phyloP scores from a whole-genome alignment of 1,140 invertebrate genomes.

The Hormaphis cornu region DNA sequence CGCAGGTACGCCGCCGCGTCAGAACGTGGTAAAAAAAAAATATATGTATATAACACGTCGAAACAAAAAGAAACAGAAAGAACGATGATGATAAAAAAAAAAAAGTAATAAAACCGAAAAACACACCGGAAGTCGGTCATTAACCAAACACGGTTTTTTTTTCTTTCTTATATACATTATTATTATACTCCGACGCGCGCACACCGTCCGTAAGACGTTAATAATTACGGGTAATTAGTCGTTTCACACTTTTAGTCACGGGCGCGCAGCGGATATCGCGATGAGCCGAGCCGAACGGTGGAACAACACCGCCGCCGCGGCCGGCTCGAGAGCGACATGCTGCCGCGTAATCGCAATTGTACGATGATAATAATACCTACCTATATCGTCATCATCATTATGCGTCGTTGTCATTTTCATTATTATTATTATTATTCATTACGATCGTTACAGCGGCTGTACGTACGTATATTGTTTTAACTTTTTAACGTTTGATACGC shows the following conservation, averaged over 20 bases:
- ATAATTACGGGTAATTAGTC: slow-evolving; percentile 30
- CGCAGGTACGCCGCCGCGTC: neutral
- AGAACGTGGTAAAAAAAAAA: neutral
- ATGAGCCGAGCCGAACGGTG: neutral
- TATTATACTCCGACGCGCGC: neutral
- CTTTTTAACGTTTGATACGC: too few relatives aligned
- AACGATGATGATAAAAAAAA: neutral
- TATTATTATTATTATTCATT: neutral
- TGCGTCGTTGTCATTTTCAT: neutral
- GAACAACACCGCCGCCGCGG: neutral
- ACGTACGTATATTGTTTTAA: slow-evolving; percentile 1
- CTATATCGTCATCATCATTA: too few relatives aligned
- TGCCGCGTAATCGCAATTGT: neutral
- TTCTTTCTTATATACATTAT: neutral
- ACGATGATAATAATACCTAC: neutral
- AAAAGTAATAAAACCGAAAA: slow-evolving; percentile 3
- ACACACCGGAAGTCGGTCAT: slow-evolving; percentile 28
- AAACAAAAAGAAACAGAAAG: slow-evolving; percentile 11
- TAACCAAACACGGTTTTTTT: slow-evolving; percentile 6
- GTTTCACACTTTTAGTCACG: slow-evolving; percentile 33
- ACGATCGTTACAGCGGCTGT: too few relatives aligned
- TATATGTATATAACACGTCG: neutral
- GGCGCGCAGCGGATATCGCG: slow-evolving; percentile 20
- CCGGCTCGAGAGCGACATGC: neutral
- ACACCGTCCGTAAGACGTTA: neutral